Evolutionary conservation across 1,140 invertebrate species (phyloP).

Genomic region (Oedothorax gibbosus): DNA sequence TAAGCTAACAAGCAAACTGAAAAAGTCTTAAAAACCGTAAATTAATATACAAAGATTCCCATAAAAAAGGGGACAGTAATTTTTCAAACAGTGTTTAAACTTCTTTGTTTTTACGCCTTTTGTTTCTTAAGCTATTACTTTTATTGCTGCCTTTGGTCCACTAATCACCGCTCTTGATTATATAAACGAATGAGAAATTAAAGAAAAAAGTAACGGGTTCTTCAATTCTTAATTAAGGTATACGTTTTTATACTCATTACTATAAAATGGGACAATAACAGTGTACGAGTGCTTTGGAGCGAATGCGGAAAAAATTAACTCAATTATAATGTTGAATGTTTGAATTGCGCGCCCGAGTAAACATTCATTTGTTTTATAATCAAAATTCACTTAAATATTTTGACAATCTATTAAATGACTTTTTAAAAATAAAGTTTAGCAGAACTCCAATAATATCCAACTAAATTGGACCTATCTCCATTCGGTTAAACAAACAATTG

Average conservation of each 20-base stretch:
- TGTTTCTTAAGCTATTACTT: not conserved
- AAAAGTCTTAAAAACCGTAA: too few relatives aligned
- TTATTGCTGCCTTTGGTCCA: conserved; percentile 3
- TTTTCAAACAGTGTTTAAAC: not conserved
- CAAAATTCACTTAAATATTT: not conserved
- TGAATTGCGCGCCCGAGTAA: not conserved
- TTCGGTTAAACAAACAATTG: too few relatives aligned
- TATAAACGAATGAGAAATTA: conserved; percentile 20
- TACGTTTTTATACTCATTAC: not conserved
- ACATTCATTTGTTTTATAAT: conserved; percentile 30
- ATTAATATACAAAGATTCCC: too few relatives aligned
- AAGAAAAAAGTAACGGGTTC: conserved; percentile 13
- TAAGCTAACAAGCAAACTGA: too few relatives aligned
- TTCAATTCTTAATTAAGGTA: conserved; percentile 38
- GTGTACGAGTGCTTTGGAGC: conserved; percentile 4
- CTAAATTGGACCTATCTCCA: too few relatives aligned
- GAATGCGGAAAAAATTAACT: conserved; percentile 26
- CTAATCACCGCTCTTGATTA: conserved; percentile 30
- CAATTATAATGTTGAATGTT: conserved; percentile 41
- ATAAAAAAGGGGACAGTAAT: not conserved
- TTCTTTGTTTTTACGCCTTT: not conserved
- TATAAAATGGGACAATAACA: conserved; percentile 3
- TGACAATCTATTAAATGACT: too few relatives aligned
- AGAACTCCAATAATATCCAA: too few relatives aligned
- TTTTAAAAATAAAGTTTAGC: too few relatives aligned